Evolutionary conservation across 2,888 invertebrate species (phyloP).

Genomic region (Aricia artaxerxes): DNA sequence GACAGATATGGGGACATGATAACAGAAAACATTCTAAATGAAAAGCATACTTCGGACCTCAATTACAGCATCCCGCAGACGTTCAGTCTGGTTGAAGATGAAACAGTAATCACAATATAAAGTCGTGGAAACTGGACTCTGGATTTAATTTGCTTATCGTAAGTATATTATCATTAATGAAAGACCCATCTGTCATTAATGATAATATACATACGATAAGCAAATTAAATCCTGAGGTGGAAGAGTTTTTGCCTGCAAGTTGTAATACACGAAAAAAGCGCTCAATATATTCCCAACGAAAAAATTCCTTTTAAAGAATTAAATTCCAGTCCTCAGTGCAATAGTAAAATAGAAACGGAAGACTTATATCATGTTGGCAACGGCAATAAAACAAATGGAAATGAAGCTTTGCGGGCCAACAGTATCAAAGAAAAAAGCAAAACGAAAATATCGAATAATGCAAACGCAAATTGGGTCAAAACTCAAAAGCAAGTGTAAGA

Average conservation of each 20-base stretch:
- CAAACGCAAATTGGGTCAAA: slow-evolving; percentile 47
- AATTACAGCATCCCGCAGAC: slow-evolving; percentile 52
- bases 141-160: too few species aligned
- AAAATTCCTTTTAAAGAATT: not conserved
- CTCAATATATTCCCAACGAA: not conserved
- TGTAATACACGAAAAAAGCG: not conserved
- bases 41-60: slow-evolving; percentile 50
- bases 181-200: not conserved
- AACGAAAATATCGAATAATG: slow-evolving; percentile 51
- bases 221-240: slow-evolving; percentile 58
- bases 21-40: not conserved
- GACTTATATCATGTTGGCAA: not conserved
- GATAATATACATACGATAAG: slow-evolving; percentile 45
- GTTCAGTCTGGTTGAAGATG: slow-evolving; percentile 52
- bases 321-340: not conserved
- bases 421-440: too few species aligned
- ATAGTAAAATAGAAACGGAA: not conserved
- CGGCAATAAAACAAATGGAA: not conserved
- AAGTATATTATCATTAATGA: too few species aligned
- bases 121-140: not conserved
- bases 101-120: not conserved
- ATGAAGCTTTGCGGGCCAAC: slow-evolving; percentile 8
- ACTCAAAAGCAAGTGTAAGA: slow-evolving; percentile 48
- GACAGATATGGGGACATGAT: slow-evolving; percentile 35
- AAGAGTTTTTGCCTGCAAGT: slow-evolving; percentile 53